Evolutionary conservation across 2,113 vertebrate genomes (phyloP), one percentile per base, ranked within the genome.

Genomic region (Istiophorus platypterus): DNA sequence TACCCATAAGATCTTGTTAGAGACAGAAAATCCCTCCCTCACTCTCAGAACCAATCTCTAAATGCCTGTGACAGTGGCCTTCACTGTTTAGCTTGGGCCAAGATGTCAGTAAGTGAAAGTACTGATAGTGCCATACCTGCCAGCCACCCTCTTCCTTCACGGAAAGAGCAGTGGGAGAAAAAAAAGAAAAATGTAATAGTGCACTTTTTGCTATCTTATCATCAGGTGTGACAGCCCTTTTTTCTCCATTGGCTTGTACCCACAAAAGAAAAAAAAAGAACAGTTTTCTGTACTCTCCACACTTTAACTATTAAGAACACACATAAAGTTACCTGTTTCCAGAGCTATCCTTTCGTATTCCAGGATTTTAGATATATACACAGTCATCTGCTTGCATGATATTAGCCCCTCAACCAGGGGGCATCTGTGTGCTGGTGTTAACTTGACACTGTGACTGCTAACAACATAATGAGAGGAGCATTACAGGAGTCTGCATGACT

Each of bases 1-100:
- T 83, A 87, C 87, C 72, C 64, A 76, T 82, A 91, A 88, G 80
- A 89, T 85, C 66, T 80, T 81, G 58, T 88, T 81, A 85, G 71
- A 81, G 73, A 79, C 49, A 70, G 73, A 91, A 34, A 85, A 85
- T 87, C 75, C 61, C 79, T 49, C 49, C n/a, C 29, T n/a, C 24
- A 12, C 64, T 74, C 69, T 79, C 27, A 62, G 68, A 75, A 71
- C 68, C 79, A 31, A 85, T 85, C 80, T 85, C 69, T 78, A 81
- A 89, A 89, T 75, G 80, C 26, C 75, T 74, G 65, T 85, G 84
- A 80, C 73, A 62, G 63, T 79, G 67, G 72, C 65, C 81, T 84
- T 85, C 82, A 84, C 80, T 88, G 79, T 89, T 78, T 69, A 34
- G 56, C 75, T 3, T 8, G 27, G 67, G 71, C 80, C 71, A 88